Conservation (phyloP, 2,113 vertebrate species). For the Eonycteris spelaea region DNA sequence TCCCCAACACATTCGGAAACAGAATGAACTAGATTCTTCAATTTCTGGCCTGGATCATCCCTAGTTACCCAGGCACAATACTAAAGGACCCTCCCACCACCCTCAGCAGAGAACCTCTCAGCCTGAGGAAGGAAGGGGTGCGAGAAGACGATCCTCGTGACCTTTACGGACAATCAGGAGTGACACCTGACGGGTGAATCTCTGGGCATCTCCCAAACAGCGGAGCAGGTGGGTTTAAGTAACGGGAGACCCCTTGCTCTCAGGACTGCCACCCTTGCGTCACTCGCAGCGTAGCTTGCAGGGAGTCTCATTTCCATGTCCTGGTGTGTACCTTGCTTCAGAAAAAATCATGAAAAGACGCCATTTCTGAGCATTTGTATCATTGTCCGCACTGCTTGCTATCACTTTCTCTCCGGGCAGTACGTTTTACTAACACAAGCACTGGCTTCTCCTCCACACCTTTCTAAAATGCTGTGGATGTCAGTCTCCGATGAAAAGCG, state of each 20-base stretch:
- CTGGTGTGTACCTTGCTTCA: neutral
- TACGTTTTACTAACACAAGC: neutral
- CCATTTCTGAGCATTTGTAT: neutral
- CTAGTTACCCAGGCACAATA: neutral
- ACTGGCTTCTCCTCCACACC: neutral
- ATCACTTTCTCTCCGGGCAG: neutral
- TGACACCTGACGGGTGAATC: no score
- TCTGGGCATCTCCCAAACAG: neutral
- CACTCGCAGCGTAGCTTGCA: neutral
- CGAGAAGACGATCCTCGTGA: neutral
- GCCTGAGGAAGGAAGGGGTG: accelerated
- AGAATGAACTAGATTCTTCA: neutral
- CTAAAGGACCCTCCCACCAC: neutral
- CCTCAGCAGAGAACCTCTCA: neutral
- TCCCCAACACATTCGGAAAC: constrained; percentile 47
- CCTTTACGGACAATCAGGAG: neutral
- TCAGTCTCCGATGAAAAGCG: neutral
- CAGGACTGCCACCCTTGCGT: neutral
- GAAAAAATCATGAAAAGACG: neutral
- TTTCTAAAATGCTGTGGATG: neutral
- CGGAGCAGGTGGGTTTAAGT: neutral
- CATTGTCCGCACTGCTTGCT: neutral
- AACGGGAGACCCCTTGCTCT: neutral
- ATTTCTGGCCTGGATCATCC: neutral
- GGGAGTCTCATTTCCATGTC: neutral